Conservation (phyloP, 2,888 invertebrate genomes). For the Dioctria rufipes region DNA sequence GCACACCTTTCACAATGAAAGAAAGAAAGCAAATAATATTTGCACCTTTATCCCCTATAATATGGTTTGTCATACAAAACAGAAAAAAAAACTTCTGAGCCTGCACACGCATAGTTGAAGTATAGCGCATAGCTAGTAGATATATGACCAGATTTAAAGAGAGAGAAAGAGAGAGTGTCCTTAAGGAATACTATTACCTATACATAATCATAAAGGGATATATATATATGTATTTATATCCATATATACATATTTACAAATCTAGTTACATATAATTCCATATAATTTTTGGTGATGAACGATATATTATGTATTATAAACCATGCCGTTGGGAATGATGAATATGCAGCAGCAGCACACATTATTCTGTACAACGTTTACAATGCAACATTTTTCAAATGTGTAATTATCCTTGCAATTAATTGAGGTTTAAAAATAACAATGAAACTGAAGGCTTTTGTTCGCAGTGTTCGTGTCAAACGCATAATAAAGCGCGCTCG, state of each 20-base stretch:
- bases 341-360: no score
- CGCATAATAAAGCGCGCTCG: neutral
- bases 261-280: slow-evolving; percentile 4
- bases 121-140: no score
- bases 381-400: slow-evolving; percentile 9
- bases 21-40: slow-evolving; percentile 2
- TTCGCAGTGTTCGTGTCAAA: slow-evolving; percentile 8
- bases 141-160: no score
- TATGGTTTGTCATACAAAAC: neutral
- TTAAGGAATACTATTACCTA: neutral
- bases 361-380: neutral
- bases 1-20: slow-evolving; percentile 12
- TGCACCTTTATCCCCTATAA: slow-evolving; percentile 44
- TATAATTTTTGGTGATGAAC: slow-evolving; percentile 39
- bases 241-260: no score
- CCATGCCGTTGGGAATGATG: neutral
- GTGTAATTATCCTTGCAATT: slow-evolving; percentile 23
- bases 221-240: no score
- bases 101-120: slow-evolving; percentile 8
- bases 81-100: neutral
- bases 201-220: slow-evolving; percentile 9
- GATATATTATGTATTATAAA: neutral
- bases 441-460: neutral
- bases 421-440: slow-evolving; percentile 20
- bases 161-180: neutral